Evolutionary conservation across 64 coral and sea anemone species (phyloP).

Genomic region (Actinia equina): DNA sequence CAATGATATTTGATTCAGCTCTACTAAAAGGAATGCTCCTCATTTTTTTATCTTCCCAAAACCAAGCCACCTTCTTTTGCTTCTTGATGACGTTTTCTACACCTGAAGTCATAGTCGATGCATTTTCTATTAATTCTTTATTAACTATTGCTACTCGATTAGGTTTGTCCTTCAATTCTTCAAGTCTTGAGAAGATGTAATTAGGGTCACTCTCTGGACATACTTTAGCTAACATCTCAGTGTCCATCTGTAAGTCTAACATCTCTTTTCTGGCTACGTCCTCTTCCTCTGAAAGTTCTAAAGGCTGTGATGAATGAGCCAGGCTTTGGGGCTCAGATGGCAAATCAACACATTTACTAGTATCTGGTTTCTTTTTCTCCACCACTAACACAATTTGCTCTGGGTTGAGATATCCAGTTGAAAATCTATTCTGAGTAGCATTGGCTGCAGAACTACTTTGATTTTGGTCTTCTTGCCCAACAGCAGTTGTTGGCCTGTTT

Average conservation of each 20-base stretch:
- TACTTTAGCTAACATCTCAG: neutral
- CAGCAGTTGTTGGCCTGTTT: neutral
- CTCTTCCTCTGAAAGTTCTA: neutral
- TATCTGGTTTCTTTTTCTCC: neutral
- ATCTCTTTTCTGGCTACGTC: neutral
- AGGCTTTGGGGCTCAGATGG: neutral
- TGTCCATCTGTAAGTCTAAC: neutral
- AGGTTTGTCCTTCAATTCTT: conserved; percentile 18
- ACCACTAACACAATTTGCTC: neutral
- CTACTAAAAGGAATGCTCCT: conserved; percentile 23
- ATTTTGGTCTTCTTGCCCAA: neutral
- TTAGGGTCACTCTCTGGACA: conserved; percentile 27
- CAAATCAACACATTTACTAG: neutral
- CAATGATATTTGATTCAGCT: conserved; percentile 32
- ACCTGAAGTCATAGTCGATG: no score
- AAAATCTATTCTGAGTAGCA: neutral
- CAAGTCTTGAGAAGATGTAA: conserved; percentile 16
- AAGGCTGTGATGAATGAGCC: neutral
- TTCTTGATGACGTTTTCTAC: neutral
- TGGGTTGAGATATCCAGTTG: neutral
- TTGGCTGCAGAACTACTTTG: neutral
- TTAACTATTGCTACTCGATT: conserved; percentile 33
- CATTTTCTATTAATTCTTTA: conserved; percentile 28
- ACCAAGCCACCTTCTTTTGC: conserved; percentile 32
- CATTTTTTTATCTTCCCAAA: conserved; percentile 24